Conservation (phyloP, 2,797 vertebrate genomes). For the Anguilla pacifica region DNA sequence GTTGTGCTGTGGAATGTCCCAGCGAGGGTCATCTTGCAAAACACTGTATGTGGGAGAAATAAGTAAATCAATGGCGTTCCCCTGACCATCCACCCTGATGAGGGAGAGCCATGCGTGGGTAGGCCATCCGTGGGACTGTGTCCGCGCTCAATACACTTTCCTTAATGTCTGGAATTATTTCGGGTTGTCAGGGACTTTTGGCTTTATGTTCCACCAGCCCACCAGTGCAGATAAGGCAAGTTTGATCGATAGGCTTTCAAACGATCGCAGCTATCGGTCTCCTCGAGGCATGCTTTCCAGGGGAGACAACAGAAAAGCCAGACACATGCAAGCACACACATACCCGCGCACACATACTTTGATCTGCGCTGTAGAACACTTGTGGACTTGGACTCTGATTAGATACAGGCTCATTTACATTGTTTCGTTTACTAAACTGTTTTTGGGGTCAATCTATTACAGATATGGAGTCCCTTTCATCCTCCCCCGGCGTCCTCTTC, state of each 20-base stretch:
- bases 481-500: not conserved
- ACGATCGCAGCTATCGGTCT: slow-evolving; percentile 2
- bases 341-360: not conserved
- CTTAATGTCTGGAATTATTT: slow-evolving; percentile 7
- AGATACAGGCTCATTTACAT: slow-evolving; percentile 30
- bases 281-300: not conserved
- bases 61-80: not conserved
- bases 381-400: slow-evolving; percentile 8
- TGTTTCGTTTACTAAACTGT: not conserved
- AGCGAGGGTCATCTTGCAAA: slow-evolving; percentile 10
- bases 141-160: not conserved
- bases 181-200: not conserved
- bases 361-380: not conserved
- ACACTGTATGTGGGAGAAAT: not conserved
- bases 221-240: slow-evolving; percentile 41
- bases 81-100: not conserved
- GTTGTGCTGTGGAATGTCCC: not conserved
- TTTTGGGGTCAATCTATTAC: not conserved
- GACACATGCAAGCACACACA: not conserved
- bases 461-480: not conserved
- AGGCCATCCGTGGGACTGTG: not conserved
- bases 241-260: slow-evolving; percentile 35
- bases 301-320: not conserved
- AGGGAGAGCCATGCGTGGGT: slow-evolving; percentile 4
- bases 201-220: slow-evolving; percentile 40